phyloP scores from a whole-genome alignment of 2,113 vertebrate genomes.

The Oryzias javanicus region DNA sequence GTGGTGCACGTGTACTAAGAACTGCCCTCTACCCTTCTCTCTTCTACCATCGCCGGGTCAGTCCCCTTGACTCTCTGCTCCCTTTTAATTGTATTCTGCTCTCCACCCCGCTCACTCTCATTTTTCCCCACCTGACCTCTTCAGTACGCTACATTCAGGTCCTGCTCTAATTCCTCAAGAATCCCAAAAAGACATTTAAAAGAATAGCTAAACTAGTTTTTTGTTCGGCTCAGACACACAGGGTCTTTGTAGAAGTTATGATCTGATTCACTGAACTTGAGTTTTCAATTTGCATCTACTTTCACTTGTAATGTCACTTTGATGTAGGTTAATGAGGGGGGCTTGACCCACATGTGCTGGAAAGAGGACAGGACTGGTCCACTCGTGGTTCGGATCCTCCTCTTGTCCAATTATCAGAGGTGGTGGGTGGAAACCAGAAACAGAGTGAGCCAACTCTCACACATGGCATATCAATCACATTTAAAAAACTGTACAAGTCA shows the following conservation, averaged over 20 bases:
- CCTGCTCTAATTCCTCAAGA: constrained; percentile 40
- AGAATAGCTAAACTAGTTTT: constrained; percentile 3
- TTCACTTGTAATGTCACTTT: constrained; percentile 63
- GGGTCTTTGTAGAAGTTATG: constrained; percentile 40
- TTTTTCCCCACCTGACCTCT: constrained; percentile 38
- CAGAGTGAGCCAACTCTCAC: not conserved
- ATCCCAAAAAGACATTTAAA: constrained; percentile 34
- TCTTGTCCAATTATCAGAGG: constrained; percentile 59
- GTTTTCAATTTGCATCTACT: constrained; percentile 56
- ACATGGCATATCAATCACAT: not conserved
- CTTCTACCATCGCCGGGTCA: constrained; percentile 81
- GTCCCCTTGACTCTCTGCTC: constrained; percentile 76
- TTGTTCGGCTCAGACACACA: not conserved
- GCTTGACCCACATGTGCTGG: constrained; percentile 60
- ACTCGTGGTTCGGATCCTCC: constrained; percentile 64
- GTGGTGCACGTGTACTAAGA: constrained; percentile 75
- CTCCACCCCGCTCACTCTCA: constrained; percentile 47
- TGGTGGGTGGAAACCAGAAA: constrained; percentile 26
- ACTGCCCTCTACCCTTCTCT: constrained; percentile 48
- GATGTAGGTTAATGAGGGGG: constrained; percentile 65
- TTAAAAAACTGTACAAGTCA: constrained; percentile 1
- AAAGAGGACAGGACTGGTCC: constrained; percentile 38
- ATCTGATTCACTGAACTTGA: constrained; percentile 53
- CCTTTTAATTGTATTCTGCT: constrained; percentile 75
- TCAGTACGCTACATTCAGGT: constrained; percentile 13